Base-by-base conservation (phyloP, 2,797 vertebrate genomes). In the Aulostomus chinensis region DNA sequence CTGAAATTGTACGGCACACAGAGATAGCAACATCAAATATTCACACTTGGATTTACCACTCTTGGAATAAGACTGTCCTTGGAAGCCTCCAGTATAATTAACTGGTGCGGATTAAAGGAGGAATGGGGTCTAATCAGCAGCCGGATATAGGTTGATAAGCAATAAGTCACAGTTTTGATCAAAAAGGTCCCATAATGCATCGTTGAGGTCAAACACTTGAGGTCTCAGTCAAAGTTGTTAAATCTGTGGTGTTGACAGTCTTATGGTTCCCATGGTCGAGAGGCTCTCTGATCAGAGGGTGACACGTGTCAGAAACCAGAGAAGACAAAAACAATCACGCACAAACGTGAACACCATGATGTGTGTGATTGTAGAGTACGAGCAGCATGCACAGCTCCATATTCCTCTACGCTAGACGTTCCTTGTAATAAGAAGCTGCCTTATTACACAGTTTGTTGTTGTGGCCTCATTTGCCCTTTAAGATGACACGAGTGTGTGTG, bases 31-130 rank as follows among this genome's bases (percentile, higher is more conserved):
- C 69, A 87, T 89, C 50, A 84, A 86, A 86, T 81, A 82, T 83
- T 85, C 68, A 89, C 51, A 42, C 45, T 64, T 70, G 60, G 68
- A 68, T 71, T 76, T 53, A 50, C 52, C 33, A 31, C 49, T 68
- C 61, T 50, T 46, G 4, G 39, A 65, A 71, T 53, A 48, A 43
- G 69, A 68, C 72, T 15, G 61, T 78, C 69, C 69, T 77, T 76
- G 83, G 71, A 78, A 85, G 66, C 73, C 78, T 80, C 64, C 73
- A 73, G 71, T 78, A 86, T 91, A 92, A 91, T 90, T 87, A 88
- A 82, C 68, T 73, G 78, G 77, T 79, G 50, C 11, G 73, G 83
- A 88, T 88, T 87, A 86, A 84, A 68, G 77, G 49, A 68, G 78
- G 72, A 80, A 78, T 28, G 59, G 46, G 50, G 76, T 49, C 71